Evolutionary conservation across 1,140 invertebrate genomes (phyloP).

Genomic region (Dreissena rostriformis): DNA sequence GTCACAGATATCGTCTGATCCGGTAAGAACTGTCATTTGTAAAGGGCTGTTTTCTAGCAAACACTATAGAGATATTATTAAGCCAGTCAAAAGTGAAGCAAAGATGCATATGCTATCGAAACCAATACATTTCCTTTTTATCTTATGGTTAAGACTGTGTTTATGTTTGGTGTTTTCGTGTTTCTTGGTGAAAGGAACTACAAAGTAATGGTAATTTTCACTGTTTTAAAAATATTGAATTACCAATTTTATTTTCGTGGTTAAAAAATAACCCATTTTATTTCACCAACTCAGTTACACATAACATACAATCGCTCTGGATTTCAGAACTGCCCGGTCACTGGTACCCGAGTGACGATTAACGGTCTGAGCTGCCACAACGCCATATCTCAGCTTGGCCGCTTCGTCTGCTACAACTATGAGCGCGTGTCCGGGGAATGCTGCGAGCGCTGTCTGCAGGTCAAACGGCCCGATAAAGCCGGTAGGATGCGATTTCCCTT

Average conservation of each 20-base stretch:
- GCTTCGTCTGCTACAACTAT: constrained; percentile 73
- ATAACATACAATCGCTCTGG: neutral
- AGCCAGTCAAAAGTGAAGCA: too few relatives aligned
- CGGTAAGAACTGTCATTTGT: constrained; percentile 16
- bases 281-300: too few relatives aligned
- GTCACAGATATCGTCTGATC: constrained; percentile 47
- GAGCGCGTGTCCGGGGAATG: constrained; percentile 70
- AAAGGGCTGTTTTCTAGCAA: neutral
- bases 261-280: too few relatives aligned
- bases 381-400: constrained; percentile 67
- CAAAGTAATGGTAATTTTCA: too few relatives aligned
- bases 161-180: too few relatives aligned
- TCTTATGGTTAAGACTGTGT: too few relatives aligned
- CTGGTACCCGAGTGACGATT: constrained; percentile 64
- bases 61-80: neutral
- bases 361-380: constrained; percentile 68
- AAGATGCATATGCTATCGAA: too few relatives aligned
- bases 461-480: constrained; percentile 59
- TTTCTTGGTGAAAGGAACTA: too few relatives aligned
- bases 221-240: too few relatives aligned
- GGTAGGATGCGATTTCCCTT: constrained; percentile 8
- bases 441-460: constrained; percentile 66
- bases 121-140: neutral
- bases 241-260: too few relatives aligned
- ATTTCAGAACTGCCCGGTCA: constrained; percentile 65